These are phyloP conservation scores for Rhorus exstirpatorius DNA, from an alignment of 2,888 invertebrate species.

Conservation along the genomic window DNA sequence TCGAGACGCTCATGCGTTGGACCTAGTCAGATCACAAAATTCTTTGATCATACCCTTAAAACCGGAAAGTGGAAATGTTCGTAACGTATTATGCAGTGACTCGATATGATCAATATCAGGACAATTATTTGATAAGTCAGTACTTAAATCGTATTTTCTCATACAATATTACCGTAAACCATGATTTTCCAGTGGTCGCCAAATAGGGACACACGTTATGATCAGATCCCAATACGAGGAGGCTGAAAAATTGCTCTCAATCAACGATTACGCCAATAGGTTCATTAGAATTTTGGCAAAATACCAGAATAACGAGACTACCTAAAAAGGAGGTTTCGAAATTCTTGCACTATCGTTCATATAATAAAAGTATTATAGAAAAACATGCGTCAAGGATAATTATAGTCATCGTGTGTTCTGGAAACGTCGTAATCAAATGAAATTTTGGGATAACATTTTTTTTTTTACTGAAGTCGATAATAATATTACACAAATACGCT, in stretches of 20 bases:
- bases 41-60: no score
- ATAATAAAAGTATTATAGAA: constrained; percentile 14
- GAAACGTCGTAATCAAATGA: not conserved
- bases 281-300: constrained; percentile 56
- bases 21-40: no score
- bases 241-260: constrained; percentile 11
- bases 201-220: no score
- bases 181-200: no score
- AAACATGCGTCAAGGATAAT: constrained; percentile 5
- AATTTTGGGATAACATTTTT: not conserved
- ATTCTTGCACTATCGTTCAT: constrained; percentile 43
- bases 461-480: constrained; percentile 1
- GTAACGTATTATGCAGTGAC: no score
- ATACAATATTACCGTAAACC: no score
- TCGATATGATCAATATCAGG: no score
- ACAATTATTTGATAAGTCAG: no score
- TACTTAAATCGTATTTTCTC: no score
- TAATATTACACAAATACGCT: constrained; percentile 7
- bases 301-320: constrained; percentile 35
- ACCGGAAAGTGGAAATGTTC: no score
- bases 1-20: no score
- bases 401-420: not conserved
- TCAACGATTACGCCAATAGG: constrained; percentile 16
- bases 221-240: no score
- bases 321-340: constrained; percentile 23